Conservation (phyloP, 2,113 vertebrate genomes). For the Microcebus ravelobensis region DNA sequence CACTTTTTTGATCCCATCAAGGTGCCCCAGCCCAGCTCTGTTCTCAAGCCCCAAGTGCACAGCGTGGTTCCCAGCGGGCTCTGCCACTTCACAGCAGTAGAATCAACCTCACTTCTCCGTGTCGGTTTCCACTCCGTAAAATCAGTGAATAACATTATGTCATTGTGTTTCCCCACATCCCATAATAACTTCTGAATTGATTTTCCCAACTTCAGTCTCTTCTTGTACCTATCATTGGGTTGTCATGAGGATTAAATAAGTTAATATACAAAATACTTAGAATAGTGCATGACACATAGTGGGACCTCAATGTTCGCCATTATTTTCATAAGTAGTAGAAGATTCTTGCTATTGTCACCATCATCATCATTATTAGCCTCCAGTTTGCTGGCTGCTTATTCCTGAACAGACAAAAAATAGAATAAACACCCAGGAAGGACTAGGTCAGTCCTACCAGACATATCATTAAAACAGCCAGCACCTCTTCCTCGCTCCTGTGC, state of each 20-base stretch:
- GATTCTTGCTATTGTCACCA: accelerated
- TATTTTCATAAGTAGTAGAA: neutral
- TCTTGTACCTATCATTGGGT: neutral
- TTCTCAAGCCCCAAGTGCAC: neutral
- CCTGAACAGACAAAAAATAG: neutral
- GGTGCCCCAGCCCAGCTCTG: neutral
- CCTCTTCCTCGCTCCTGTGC: neutral
- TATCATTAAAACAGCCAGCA: neutral
- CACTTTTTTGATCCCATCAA: neutral
- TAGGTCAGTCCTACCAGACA: neutral
- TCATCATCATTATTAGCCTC: neutral
- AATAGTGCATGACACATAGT: no score
- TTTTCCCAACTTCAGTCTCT: neutral
- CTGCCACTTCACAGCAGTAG: neutral
- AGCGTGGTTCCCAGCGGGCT: neutral
- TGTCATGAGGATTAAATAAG: neutral
- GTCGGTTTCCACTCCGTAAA: neutral
- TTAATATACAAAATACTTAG: neutral
- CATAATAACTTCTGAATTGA: neutral
- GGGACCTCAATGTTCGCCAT: neutral
- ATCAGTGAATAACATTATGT: neutral
- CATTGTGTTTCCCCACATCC: neutral
- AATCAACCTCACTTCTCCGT: neutral
- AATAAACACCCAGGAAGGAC: neutral
- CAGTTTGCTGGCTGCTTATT: neutral